Percentiles rank a stretch among this genome's conserved stretches.
These are phyloP conservation scores for Sinocyclocheilus anophthalmus DNA, from an alignment of 2,113 vertebrate genomes.

Conservation along the genomic window DNA sequence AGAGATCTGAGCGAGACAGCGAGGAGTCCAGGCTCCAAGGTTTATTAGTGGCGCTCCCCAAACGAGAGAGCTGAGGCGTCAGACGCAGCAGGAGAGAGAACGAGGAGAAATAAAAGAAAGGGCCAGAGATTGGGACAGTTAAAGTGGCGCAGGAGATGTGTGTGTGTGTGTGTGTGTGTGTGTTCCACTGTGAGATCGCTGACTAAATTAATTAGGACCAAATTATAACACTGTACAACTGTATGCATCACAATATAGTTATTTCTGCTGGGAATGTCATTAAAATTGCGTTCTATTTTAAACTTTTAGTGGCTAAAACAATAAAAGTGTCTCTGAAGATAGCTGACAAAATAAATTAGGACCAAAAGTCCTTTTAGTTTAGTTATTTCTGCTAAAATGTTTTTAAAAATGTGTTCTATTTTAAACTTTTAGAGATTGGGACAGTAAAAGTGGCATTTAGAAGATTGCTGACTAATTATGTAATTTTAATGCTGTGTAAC, in stretches of 20 bases:
- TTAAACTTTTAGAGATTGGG: background rate
- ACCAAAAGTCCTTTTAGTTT: background rate
- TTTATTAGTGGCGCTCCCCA: constrained; percentile 74
- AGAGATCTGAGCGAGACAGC: constrained; percentile 60
- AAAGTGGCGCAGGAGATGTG: constrained; percentile 10
- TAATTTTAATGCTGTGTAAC: background rate
- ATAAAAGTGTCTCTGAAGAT: background rate
- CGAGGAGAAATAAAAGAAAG: constrained; percentile 43
- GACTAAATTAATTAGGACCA: background rate
- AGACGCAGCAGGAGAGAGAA: constrained; percentile 62
- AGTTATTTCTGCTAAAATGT: background rate
- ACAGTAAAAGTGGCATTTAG: background rate
- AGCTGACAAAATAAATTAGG: background rate
- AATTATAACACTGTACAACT: background rate
- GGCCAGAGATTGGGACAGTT: constrained; percentile 11
- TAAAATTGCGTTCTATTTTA: background rate
- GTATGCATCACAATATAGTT: background rate
- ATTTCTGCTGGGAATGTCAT: background rate
- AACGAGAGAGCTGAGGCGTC: constrained; percentile 71
- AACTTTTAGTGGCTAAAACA: background rate
- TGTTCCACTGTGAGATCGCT: background rate
- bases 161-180: too few species aligned
- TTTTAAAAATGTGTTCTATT: background rate
- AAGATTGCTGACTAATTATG: background rate
- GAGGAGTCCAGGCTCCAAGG: constrained; percentile 73